Base-by-base conservation (phyloP, 2,797 vertebrate species). In the Pachyuromys duprasi region DNA sequence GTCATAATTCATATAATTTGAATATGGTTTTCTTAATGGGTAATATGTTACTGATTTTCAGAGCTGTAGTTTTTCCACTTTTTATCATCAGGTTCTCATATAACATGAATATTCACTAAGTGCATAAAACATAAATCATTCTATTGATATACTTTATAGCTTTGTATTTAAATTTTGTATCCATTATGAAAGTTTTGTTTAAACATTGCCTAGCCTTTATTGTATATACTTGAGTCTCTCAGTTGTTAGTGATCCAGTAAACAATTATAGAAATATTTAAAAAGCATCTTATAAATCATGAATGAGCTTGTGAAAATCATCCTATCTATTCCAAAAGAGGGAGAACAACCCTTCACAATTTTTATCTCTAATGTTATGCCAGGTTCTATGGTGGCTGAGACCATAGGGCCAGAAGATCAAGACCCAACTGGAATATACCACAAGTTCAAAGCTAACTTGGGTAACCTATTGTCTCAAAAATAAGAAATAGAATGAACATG, bases 131-230 rank as follows among this genome's bases (percentile, higher is more conserved):
- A 0, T 80, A 72, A n/a, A 39, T 84, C 79, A 87, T 79, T 83
- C 70, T 28, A 91, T 75, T 82, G 36, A 45, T 94, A 70, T 13
- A 69, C 18, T 72, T 5, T 14, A 65, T 87, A 89, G 69, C 18
- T 26, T 92, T 74, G 63, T 1, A 28, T 92, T 92, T 78, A 22
- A 94, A 87, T 15, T 92, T 78, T 49, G 67, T 90, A 36, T 69
- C 83, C 11, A 92, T 74, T 89, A 70, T 67, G 36, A 39, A 15
- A 57, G 36, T 5, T 74, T 74, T 87, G 17, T 31, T 72, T 60
- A 31, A 31, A 13, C n/a, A 86, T 55, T 91, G 0, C 0, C n/a
- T 33, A 84, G 22, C 20, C 3, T 89, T 93, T 13, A 69, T 24
- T 81, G 8, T 67, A 63, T 69, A 78, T 15, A 26, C 45, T 26